Evolutionary conservation across 2,113 vertebrate species (phyloP).

Genomic region (Sinosuthora webbiana): DNA sequence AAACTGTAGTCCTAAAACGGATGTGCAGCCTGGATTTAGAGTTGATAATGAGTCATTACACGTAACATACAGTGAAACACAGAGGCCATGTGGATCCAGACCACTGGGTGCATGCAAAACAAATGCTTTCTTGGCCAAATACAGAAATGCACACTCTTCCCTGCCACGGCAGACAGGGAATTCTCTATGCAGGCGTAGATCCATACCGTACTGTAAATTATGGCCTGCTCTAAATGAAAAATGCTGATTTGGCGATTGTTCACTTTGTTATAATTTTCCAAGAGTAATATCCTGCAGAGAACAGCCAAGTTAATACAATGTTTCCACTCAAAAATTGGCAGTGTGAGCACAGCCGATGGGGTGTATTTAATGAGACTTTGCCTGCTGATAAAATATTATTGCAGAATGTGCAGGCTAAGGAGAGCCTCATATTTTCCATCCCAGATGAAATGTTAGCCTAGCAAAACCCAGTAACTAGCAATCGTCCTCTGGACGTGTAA

Average conservation of each 20-base stretch:
- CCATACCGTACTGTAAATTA: constrained; percentile 6
- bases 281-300: constrained; percentile 29
- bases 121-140: background rate
- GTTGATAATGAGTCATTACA: background rate
- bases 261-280: constrained; percentile 47
- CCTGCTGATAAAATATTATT: constrained; percentile 55
- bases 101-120: background rate
- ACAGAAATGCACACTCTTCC: background rate
- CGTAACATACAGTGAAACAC: accelerated
- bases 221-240: constrained; percentile 39
- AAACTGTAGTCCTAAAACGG: background rate
- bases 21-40: background rate
- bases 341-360: background rate
- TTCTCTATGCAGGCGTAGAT: background rate
- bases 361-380: constrained; percentile 21
- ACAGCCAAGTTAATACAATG: constrained; percentile 59
- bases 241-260: constrained; percentile 44
- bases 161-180: background rate
- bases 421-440: constrained; percentile 31
- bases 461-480: background rate
- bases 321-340: constrained; percentile 62
- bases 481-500: background rate
- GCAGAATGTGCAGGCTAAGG: background rate
- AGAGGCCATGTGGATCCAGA: background rate
- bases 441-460: background rate